Percentiles rank a stretch among this genome's conserved stretches.
Conservation (phyloP, 2,797 vertebrate genomes). For the Trachops cirrhosus region DNA sequence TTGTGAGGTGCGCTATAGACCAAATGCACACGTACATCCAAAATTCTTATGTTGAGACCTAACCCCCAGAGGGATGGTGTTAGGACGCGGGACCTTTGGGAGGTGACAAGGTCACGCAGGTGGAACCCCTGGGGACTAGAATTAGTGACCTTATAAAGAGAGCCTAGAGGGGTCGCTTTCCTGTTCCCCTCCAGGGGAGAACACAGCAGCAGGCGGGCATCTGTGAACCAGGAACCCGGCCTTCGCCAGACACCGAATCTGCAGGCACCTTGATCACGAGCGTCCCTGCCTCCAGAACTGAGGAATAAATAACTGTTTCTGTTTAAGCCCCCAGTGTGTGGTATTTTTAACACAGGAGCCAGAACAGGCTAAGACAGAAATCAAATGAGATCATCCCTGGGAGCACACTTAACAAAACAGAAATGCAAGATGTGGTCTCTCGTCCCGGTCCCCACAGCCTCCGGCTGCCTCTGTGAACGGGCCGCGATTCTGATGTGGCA, state of each 20-base stretch:
- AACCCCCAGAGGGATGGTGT: neutral
- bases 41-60: neutral
- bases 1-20: neutral
- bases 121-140: neutral
- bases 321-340: neutral
- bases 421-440: neutral
- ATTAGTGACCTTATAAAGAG: neutral
- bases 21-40: neutral
- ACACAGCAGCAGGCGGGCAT: neutral
- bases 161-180: neutral
- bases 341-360: neutral
- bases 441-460: rapidly evolving
- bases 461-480: neutral
- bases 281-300: neutral
- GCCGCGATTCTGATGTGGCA: rapidly evolving
- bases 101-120: neutral
- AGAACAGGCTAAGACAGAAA: neutral
- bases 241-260: neutral
- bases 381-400: rapidly evolving
- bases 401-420: neutral
- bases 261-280: neutral
- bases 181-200: neutral
- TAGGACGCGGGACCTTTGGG: neutral
- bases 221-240: neutral
- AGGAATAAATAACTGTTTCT: neutral